phyloP scores from a whole-genome alignment of 2,113 vertebrate species.

The Bambusicola thoracicus region DNA sequence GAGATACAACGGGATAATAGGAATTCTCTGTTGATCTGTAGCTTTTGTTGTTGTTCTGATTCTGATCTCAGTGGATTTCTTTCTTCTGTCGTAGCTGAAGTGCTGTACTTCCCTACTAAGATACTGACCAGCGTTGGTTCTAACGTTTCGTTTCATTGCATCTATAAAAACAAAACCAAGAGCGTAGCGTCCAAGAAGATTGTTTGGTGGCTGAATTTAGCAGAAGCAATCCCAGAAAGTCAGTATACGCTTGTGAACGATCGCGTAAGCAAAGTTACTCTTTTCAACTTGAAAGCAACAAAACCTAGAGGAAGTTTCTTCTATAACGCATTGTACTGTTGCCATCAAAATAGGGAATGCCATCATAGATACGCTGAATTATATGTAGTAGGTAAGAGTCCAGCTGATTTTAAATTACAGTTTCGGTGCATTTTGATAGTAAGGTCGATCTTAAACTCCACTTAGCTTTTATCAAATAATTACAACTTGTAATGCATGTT shows the following conservation, averaged over 20 bases:
- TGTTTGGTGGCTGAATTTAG: constrained; percentile 87
- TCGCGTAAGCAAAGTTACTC: constrained; percentile 80
- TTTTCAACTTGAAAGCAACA: constrained; percentile 77
- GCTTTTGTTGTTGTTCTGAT: fast-evolving
- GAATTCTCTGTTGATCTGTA: not conserved
- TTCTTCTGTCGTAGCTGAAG: constrained; percentile 61
- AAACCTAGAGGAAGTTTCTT: constrained; percentile 77
- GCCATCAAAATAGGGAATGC: constrained; percentile 74
- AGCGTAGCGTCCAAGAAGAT: constrained; percentile 75
- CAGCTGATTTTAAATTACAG: not conserved
- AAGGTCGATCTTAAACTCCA: not conserved
- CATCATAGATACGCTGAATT: constrained; percentile 85
- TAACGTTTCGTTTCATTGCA: constrained; percentile 84
- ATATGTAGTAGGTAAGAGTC: constrained; percentile 82
- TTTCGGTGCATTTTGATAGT: not conserved
- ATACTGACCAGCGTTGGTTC: constrained; percentile 81
- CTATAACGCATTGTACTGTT: constrained; percentile 87
- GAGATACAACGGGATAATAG: not conserved
- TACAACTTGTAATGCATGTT: not conserved
- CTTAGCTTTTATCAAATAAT: not conserved
- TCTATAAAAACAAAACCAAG: constrained; percentile 81
- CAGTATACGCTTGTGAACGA: constrained; percentile 81
- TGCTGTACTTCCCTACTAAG: constrained; percentile 89
- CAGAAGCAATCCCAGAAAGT: constrained; percentile 75
- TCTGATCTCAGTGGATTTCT: not conserved